Base-by-base conservation (phyloP, 2,888 invertebrate species). In the Nephrocerus scutellatus region DNA sequence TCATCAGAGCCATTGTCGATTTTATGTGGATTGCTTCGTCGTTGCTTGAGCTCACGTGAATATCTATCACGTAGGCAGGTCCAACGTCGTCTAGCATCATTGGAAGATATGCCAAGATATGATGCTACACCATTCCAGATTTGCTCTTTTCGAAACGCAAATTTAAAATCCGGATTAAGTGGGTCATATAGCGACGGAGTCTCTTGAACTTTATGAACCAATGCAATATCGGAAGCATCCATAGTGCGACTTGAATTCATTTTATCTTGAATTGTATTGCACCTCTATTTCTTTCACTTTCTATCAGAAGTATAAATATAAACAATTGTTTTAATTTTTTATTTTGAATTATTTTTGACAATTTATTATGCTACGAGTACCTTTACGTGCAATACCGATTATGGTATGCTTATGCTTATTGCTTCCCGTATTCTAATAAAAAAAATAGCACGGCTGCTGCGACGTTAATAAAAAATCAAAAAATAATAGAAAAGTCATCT, bases 61-160 rank as follows among this genome's bases (percentile, higher is more conserved):
- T 68, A 70, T 7, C 66, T 60, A 46, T 70, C 70, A 3, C 70
- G 54, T 7, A 70, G 44, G 3, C 62, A 65, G 2, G 65, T 67
- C 69, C 70, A 70, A 3, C 66, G 54, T n/a, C 62, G 55, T 9
- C 61, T 53, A 18, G 56, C 56, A 19, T 65, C 64, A 24, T 45
- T 36, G 3, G 52, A 55, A 12, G 54, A 45, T 47, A 60, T 56
- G 5, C 52, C 52, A 5, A 62, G 37, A 21, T 47, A 40, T n/a
- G 53, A 45, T 2, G 63, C 62, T 8, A 70, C 56, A 46, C 55
- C 56, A 8, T 55, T 55, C 70, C 70, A 70, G 36, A 60, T 58
- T 43, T 62, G 55, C 19, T 63, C 59, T 46, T 68, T 68, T 28
- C 58, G 53, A 36, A 61, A 57, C 3, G 60, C 57, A 19, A 63